phyloP scores from a whole-genome alignment of 37 sponge, comb jelly and placozoan genomes.

The Aplysina aerophoba region DNA sequence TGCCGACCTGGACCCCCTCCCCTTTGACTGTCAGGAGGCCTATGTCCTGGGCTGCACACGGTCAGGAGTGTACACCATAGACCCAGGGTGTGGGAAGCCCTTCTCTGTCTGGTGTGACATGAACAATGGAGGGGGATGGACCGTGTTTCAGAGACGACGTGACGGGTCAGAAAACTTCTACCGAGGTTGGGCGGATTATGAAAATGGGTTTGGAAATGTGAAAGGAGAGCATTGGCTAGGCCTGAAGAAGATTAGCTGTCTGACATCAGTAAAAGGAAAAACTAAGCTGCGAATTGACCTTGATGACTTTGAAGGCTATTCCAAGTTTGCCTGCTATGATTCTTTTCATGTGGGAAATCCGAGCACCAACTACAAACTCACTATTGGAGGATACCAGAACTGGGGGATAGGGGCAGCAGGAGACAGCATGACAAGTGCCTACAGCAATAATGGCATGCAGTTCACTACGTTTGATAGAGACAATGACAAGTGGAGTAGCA shows the following conservation, averaged over 20 bases:
- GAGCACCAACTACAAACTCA: conserved; percentile 7
- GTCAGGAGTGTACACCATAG: conserved; percentile 23
- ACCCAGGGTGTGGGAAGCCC: conserved; percentile 16
- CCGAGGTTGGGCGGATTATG: conserved; percentile 37
- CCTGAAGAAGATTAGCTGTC: conserved; percentile 27
- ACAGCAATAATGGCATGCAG: background rate
- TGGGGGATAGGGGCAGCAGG: conserved; percentile 10
- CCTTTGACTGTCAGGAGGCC: conserved; percentile 1
- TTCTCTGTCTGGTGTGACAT: conserved; percentile 24
- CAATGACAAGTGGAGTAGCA: background rate
- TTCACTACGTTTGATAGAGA: conserved; percentile 33
- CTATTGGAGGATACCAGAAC: conserved; percentile 1
- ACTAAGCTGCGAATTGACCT: conserved; percentile 9
- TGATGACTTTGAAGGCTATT: background rate
- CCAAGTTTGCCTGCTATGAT: conserved; percentile 16
- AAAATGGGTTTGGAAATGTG: conserved; percentile 31
- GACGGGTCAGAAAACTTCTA: conserved; percentile 39
- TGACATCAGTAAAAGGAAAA: background rate
- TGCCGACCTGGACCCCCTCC: background rate
- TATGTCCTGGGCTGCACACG: background rate
- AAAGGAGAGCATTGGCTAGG: conserved; percentile 34
- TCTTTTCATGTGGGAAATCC: conserved; percentile 28
- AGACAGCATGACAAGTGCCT: background rate
- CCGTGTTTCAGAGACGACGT: conserved; percentile 36
- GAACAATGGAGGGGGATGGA: conserved; percentile 1